These are phyloP conservation scores for Drosophila lacertosa DNA, from an alignment of 1,140 invertebrate genomes.

Conservation along the genomic window DNA sequence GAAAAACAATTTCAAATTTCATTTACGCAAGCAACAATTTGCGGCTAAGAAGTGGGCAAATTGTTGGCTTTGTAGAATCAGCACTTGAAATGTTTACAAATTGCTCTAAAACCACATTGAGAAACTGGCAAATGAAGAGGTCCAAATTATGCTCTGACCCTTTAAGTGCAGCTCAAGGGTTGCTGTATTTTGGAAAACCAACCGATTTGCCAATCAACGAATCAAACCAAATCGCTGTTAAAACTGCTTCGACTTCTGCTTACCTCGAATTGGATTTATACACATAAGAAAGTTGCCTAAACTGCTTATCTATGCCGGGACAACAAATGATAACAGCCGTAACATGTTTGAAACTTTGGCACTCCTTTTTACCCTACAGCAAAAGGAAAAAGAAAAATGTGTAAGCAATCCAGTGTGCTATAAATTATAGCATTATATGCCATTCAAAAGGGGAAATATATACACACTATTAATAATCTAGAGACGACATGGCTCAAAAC, in stretches of 20 bases:
- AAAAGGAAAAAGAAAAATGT: too few relatives aligned
- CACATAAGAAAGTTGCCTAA: not conserved
- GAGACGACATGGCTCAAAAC: too few relatives aligned
- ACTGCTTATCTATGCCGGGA: slow-evolving; percentile 13
- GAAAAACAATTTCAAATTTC: slow-evolving; percentile 51
- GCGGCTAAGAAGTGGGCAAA: slow-evolving; percentile 27
- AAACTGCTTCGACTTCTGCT: slow-evolving; percentile 7
- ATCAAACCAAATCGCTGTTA: slow-evolving; percentile 15
- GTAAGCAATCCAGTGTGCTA: too few relatives aligned
- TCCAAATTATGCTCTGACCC: not conserved
- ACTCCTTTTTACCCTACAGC: not conserved
- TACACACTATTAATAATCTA: too few relatives aligned
- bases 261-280: not conserved
- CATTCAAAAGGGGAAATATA: too few relatives aligned
- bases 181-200: not conserved
- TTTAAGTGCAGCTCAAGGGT: not conserved
- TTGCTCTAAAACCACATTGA: not conserved
- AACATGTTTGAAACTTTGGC: slow-evolving; percentile 19
- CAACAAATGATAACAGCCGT: slow-evolving; percentile 12
- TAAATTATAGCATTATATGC: too few relatives aligned
- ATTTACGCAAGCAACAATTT: slow-evolving; percentile 42
- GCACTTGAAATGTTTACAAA: slow-evolving; percentile 31
- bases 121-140: not conserved
- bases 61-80: slow-evolving; percentile 33
- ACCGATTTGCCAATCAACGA: slow-evolving; percentile 24